These are phyloP conservation scores for Leguminivora glycinivorella DNA, from an alignment of 1,140 invertebrate genomes.

Conservation along the genomic window DNA sequence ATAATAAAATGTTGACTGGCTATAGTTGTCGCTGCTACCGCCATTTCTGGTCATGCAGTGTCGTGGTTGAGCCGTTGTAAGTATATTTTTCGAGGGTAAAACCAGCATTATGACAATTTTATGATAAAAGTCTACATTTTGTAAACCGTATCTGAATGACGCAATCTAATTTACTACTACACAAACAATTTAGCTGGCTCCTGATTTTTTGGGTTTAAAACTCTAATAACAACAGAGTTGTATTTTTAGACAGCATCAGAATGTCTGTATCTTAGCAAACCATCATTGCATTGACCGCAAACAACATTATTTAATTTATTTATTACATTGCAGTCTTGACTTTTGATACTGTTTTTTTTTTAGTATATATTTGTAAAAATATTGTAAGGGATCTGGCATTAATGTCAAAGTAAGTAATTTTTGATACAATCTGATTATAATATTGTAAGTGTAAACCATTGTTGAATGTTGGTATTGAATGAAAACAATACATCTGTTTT, in stretches of 20 bases:
- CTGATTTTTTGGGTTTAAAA: not conserved
- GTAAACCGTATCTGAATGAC: too few relatives aligned
- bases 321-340: not conserved
- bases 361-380: too few relatives aligned
- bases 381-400: not conserved
- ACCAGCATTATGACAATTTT: too few relatives aligned
- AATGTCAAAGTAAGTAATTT: not conserved
- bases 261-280: not conserved
- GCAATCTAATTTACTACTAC: too few relatives aligned
- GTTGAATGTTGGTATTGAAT: not conserved
- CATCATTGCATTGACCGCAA: not conserved
- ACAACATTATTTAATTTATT: too few relatives aligned
- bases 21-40: too few relatives aligned
- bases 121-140: too few relatives aligned
- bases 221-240: not conserved
- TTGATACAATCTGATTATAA: not conserved
- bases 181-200: too few relatives aligned
- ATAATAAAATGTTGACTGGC: too few relatives aligned
- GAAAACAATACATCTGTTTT: not conserved
- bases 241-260: not conserved
- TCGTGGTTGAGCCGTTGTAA: too few relatives aligned
- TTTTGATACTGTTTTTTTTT: not conserved
- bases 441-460: not conserved
- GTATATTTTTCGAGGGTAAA: too few relatives aligned
- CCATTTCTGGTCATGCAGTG: too few relatives aligned